These are phyloP conservation scores for Lithobates pipiens DNA, from an alignment of 2,797 vertebrate species.

Conservation along the genomic window DNA sequence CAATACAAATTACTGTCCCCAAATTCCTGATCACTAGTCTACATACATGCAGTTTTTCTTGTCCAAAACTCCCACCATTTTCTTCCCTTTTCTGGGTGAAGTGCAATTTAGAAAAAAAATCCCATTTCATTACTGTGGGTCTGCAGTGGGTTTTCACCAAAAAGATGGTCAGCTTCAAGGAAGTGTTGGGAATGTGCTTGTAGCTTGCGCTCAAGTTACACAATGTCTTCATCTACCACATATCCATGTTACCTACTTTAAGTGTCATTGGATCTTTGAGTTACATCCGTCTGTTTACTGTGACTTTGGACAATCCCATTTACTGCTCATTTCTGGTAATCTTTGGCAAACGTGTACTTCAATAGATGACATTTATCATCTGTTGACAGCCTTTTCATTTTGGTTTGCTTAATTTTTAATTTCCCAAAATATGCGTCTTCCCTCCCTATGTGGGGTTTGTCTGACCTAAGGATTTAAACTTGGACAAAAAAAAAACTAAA, in stretches of 20 bases:
- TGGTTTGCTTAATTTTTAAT: constrained; percentile 74
- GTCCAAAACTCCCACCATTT: constrained; percentile 68
- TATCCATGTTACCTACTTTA: constrained; percentile 2
- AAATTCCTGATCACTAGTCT: constrained; percentile 69
- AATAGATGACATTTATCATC: constrained; percentile 58
- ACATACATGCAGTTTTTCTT: constrained; percentile 78
- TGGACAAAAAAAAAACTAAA: constrained; percentile 64
- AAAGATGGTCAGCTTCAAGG: constrained; percentile 64
- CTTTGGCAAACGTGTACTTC: not conserved
- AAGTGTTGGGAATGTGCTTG: constrained; percentile 15
- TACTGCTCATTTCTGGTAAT: not conserved
- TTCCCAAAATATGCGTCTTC: constrained; percentile 74
- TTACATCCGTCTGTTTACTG: constrained; percentile 15
- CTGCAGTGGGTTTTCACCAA: constrained; percentile 70
- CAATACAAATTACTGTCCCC: constrained; percentile 84
- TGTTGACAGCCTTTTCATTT: constrained; percentile 68
- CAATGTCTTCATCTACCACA: constrained; percentile 15
- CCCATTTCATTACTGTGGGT: constrained; percentile 85
- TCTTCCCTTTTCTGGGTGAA: constrained; percentile 83
- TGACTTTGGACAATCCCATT: constrained; percentile 20
- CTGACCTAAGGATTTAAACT: constrained; percentile 65
- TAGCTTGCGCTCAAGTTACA: not conserved
- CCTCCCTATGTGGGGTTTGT: constrained; percentile 72
- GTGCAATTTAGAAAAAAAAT: constrained; percentile 89
- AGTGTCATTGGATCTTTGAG: constrained; percentile 23